phyloP scores from a whole-genome alignment of 2,797 vertebrate genomes.

The Antrozous pallidus region DNA sequence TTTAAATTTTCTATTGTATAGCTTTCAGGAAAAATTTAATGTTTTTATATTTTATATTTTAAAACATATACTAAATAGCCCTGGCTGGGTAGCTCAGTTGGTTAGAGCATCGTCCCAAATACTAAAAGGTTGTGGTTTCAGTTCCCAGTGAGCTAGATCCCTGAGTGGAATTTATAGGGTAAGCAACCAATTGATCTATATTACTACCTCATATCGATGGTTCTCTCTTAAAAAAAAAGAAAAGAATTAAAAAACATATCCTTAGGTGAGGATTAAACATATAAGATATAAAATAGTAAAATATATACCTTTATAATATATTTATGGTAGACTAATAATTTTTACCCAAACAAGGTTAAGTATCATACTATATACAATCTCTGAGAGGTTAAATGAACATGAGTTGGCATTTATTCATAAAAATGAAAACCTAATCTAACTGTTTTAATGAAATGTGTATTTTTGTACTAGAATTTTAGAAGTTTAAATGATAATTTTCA shows the following conservation, averaged over 20 bases:
- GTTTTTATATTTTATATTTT: not conserved
- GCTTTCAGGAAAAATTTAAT: not conserved
- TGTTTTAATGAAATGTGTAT: conserved; percentile 9
- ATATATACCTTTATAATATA: not conserved
- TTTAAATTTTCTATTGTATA: not conserved
- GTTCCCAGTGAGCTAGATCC: no score
- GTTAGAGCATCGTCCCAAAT: no score
- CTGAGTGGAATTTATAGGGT: no score
- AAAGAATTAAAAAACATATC: no score
- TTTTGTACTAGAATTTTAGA: conserved; percentile 22
- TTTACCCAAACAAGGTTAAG: not conserved
- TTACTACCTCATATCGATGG: no score
- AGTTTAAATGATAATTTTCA: not conserved
- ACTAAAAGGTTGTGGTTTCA: no score
- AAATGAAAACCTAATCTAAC: not conserved
- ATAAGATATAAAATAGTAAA: no score
- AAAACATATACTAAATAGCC: not conserved
- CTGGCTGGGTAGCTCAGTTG: not conserved
- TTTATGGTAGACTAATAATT: not conserved
- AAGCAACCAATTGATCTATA: no score
- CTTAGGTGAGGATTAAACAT: no score
- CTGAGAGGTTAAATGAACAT: not conserved
- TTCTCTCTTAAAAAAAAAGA: no score
- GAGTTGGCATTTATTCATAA: not conserved
- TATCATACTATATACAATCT: not conserved